A percentile compares a stretch with the other conserved stretches of the same genome.
Evolutionary conservation across 2,113 vertebrate genomes (phyloP).

Genomic region (Irena cyanogastra): DNA sequence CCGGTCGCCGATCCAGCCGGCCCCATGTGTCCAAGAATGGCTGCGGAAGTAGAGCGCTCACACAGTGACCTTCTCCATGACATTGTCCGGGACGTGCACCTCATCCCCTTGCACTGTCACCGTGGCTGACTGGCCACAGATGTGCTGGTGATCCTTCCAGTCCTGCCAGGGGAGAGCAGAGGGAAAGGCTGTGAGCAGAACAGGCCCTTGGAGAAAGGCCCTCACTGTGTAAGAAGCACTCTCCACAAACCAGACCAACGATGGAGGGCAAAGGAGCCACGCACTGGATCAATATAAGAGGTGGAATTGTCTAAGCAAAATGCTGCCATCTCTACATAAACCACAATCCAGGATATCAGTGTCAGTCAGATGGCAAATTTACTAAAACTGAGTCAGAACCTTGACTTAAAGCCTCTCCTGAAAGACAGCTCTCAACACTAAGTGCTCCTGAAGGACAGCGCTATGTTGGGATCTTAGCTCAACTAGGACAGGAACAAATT

Average conservation of each 20-base stretch:
- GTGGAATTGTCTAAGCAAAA: neutral
- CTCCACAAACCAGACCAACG: neutral
- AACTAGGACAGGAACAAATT: neutral
- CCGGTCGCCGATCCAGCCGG: constrained; percentile 6
- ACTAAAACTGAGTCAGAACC: neutral
- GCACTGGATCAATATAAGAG: fast-evolving
- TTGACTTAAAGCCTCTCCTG: neutral
- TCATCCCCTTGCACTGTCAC: constrained; percentile 77
- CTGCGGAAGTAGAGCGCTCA: constrained; percentile 31
- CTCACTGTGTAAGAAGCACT: neutral
- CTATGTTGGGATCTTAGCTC: neutral
- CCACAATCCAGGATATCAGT: neutral
- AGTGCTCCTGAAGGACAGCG: fast-evolving
- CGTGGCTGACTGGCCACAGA: constrained; percentile 80
- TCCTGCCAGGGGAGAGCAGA: constrained; percentile 74
- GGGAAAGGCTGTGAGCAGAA: neutral
- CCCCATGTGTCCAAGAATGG: neutral
- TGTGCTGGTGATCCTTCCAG: constrained; percentile 97
- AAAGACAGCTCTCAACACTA: neutral
- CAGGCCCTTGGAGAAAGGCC: neutral
- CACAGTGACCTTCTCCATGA: constrained; percentile 83
- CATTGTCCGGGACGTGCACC: constrained; percentile 77
- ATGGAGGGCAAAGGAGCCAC: neutral
- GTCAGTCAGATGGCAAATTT: neutral
- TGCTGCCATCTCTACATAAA: neutral